phyloP scores from a whole-genome alignment of 2,888 invertebrate genomes.

The Stegophylla sp. region DNA sequence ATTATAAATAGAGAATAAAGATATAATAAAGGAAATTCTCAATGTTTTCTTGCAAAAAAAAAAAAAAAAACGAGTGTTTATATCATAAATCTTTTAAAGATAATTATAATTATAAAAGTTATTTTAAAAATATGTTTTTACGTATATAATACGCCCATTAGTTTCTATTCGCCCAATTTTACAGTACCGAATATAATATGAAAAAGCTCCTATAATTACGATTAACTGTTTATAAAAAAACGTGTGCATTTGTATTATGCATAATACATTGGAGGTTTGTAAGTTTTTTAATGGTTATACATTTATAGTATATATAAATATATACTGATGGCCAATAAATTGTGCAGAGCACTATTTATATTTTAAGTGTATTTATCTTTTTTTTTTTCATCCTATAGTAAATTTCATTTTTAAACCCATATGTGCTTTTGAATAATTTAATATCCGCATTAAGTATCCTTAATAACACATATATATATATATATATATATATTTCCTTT shows the following conservation, averaged over 20 bases:
- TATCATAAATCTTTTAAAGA: no score
- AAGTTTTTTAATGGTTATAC: not conserved
- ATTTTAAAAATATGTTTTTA: no score
- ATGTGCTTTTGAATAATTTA: slow-evolving; percentile 44
- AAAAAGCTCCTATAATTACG: not conserved
- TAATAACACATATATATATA: not conserved
- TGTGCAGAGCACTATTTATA: not conserved
- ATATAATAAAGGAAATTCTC: no score
- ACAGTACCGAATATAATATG: no score
- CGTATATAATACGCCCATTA: no score
- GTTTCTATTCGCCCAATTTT: no score
- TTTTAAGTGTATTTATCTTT: not conserved
- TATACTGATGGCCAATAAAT: not conserved
- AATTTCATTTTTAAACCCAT: slow-evolving; percentile 9
- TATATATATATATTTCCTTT: not conserved
- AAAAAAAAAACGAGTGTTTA: no score
- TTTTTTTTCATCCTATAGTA: not conserved
- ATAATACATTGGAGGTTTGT: not conserved
- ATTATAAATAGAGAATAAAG: no score
- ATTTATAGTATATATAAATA: not conserved
- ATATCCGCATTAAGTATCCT: slow-evolving; percentile 33
- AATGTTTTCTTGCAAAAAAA: no score
- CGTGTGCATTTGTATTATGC: not conserved
- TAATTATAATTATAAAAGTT: no score
- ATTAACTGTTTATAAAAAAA: not conserved